A percentile compares a stretch with the other conserved stretches of the same genome.
phyloP scores from a whole-genome alignment of 2,113 vertebrate species.

The Sorex araneus region DNA sequence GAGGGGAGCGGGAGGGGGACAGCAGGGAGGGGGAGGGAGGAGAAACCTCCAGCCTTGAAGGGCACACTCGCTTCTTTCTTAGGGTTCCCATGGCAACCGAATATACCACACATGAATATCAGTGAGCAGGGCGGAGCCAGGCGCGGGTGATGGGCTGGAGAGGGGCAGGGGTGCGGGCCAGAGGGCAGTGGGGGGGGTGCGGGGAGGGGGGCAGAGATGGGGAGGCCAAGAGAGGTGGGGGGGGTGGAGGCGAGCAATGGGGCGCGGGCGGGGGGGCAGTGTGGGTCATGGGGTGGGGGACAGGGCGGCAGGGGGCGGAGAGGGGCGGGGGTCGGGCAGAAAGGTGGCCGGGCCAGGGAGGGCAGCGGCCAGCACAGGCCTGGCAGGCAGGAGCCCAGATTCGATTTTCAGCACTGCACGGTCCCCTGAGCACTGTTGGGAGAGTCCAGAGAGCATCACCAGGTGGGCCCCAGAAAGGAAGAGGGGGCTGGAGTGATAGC shows the following conservation, averaged over 20 bases:
- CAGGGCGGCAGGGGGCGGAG: not conserved
- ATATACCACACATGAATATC: conserved; percentile 92
- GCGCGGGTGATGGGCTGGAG: conserved; percentile 37
- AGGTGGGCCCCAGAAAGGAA: too few relatives aligned
- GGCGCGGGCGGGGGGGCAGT: not conserved
- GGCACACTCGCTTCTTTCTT: conserved; percentile 93
- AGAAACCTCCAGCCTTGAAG: conserved; percentile 90
- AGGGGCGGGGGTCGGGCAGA: too few relatives aligned
- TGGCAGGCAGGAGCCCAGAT: too few relatives aligned
- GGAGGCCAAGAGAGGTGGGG: rapidly evolving
- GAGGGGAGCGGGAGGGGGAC: conserved; percentile 66
- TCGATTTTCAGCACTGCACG: too few relatives aligned
- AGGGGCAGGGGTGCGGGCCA: conserved; percentile 74
- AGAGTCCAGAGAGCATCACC: too few relatives aligned
- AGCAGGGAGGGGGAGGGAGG: conserved; percentile 67
- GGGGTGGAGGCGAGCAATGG: not conserved
- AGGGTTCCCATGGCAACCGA: conserved; percentile 92
- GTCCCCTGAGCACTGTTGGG: not conserved
- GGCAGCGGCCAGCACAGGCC: not conserved
- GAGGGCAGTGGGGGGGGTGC: rapidly evolving
- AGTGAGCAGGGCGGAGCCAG: conserved; percentile 75
- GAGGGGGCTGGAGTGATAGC: too few relatives aligned
- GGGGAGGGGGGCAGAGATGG: not conserved
- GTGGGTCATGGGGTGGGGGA: too few relatives aligned
- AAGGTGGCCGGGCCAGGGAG: too few relatives aligned